Conservation (phyloP, 2,113 vertebrate species). For the Carassius carassius region DNA sequence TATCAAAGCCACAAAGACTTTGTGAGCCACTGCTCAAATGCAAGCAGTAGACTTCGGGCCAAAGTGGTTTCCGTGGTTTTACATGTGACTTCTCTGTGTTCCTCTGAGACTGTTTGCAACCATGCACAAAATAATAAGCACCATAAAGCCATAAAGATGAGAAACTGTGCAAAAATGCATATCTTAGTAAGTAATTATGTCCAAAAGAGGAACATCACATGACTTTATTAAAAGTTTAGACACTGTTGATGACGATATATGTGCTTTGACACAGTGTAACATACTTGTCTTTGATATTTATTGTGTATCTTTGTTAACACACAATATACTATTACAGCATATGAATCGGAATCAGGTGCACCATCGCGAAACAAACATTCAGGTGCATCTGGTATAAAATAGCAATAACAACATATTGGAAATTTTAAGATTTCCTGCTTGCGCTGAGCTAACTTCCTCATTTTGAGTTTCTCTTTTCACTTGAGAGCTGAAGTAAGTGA, state of each 20-base stretch:
- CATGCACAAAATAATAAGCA: not conserved
- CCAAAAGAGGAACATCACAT: not conserved
- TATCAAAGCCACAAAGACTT: not conserved
- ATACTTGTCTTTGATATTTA: not conserved
- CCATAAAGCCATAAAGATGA: not conserved
- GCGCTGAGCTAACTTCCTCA: constrained; percentile 53
- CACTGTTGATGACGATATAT: not conserved
- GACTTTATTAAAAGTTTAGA: not conserved
- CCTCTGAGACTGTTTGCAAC: not conserved
- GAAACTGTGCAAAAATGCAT: not conserved
- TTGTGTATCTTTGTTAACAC: not conserved
- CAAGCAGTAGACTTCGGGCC: constrained; percentile 7
- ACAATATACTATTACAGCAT: not conserved
- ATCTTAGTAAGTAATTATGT: not conserved
- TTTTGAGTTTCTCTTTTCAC: constrained; percentile 55
- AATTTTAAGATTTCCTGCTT: constrained; percentile 5
- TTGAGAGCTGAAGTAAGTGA: constrained; percentile 57
- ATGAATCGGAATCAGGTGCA: not conserved
- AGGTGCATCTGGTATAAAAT: not conserved
- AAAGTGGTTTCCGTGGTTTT: constrained; percentile 34
- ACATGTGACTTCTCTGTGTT: constrained; percentile 10
- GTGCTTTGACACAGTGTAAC: not conserved
- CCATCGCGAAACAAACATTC: not conserved
- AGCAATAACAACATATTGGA: not conserved
- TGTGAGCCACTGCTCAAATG: not conserved